Base-by-base conservation (phyloP, 23 tunicate species). In the Styela clava region DNA sequence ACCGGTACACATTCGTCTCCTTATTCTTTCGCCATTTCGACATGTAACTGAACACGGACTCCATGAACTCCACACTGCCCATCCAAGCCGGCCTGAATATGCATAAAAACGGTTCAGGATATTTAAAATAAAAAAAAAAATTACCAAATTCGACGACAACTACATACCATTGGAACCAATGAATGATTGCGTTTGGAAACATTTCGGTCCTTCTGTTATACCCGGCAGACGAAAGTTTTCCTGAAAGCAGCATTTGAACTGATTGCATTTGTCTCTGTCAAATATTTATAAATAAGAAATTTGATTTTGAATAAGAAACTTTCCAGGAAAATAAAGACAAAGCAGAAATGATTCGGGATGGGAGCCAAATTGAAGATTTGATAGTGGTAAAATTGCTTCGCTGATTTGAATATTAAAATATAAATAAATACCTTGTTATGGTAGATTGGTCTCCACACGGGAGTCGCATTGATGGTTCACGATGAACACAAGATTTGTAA, bases 61-160 rank as follows among this genome's bases (percentile, higher is more conserved):
- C 97, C 97, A 91, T 9, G 85, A 65, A 71, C 87, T 85, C 97
- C 97, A 91, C 0, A 86, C 84, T 23, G 85, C 84, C 97, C 97
- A 91, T 1, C 85, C 90, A 29, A 85, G 78, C 69, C 83, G 62
- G 28, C 97, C 97, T 91, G n/a, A n/a, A n/a, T n/a, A n/a, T n/a
- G n/a, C n/a, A n/a, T n/a, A n/a, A n/a, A n/a, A n/a, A n/a, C n/a
- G n/a, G n/a, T n/a, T n/a, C n/a, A n/a, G n/a, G n/a, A n/a, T n/a
- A n/a, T n/a, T n/a, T n/a, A n/a, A n/a, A n/a, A n/a, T n/a, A n/a
- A n/a, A n/a, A n/a, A n/a, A n/a, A n/a, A n/a, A n/a, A n/a, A n/a
- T n/a, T n/a, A n/a, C n/a, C n/a, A n/a, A n/a, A n/a, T n/a, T n/a
- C n/a, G n/a, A n/a, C n/a, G n/a, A n/a, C n/a, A n/a, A n/a, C n/a